A percentile compares a stretch with the other conserved stretches of the same genome.
Conservation (phyloP, 2,797 vertebrate species). For the Aulostomus chinensis region DNA sequence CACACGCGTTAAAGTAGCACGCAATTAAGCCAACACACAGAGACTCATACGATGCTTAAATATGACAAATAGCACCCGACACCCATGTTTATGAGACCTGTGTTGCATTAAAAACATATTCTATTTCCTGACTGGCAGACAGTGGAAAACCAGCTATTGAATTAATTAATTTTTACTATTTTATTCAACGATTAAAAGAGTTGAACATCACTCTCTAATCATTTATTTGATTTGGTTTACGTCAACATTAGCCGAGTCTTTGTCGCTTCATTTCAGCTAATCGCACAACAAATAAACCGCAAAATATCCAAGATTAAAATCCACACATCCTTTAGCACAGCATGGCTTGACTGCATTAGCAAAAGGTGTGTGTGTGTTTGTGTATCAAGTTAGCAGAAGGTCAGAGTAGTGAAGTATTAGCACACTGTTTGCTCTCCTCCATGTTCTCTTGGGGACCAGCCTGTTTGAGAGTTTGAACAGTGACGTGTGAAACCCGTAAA, state of each 20-base stretch:
- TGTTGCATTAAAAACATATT: constrained; percentile 19
- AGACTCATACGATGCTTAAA: constrained; percentile 27
- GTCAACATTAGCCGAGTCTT: too few relatives aligned
- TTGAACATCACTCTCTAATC: too few relatives aligned
- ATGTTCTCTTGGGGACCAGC: constrained; percentile 62
- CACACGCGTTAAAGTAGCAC: constrained; percentile 48
- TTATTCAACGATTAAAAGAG: constrained; percentile 1
- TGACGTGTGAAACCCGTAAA: constrained; percentile 75
- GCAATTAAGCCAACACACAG: constrained; percentile 40
- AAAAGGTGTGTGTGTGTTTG: constrained; percentile 44
- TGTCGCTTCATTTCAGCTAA: not conserved
- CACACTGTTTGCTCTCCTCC: constrained; percentile 65
- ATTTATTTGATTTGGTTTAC: too few relatives aligned
- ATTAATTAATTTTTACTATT: too few relatives aligned
- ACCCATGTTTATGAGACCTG: constrained; percentile 23
- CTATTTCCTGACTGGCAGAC: constrained; percentile 1
- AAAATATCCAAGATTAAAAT: too few relatives aligned
- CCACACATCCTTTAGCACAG: constrained; percentile 21
- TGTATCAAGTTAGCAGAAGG: constrained; percentile 69
- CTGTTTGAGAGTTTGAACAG: constrained; percentile 78
- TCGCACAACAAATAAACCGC: too few relatives aligned
- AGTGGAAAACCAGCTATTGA: constrained; percentile 15
- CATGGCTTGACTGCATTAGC: constrained; percentile 3
- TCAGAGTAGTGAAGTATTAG: constrained; percentile 71
- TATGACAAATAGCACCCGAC: constrained; percentile 35